These are phyloP conservation scores for Pedicia rivosa DNA, from an alignment of 2,888 invertebrate genomes.

Conservation along the genomic window DNA sequence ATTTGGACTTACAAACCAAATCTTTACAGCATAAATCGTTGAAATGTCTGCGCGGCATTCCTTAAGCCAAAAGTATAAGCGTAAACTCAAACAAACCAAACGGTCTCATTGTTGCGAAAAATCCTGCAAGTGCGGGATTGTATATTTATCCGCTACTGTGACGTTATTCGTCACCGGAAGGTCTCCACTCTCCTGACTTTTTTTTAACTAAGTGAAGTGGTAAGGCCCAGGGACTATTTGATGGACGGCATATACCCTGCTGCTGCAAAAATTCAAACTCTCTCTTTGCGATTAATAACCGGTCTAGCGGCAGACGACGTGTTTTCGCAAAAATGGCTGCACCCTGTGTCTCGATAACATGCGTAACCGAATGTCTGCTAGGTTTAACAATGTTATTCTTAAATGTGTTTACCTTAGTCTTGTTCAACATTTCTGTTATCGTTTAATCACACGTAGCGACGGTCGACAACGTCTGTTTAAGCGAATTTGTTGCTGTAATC, in stretches of 20 bases:
- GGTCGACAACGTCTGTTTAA: no score
- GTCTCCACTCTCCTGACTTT: slow-evolving; percentile 16
- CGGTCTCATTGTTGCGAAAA: slow-evolving; percentile 15
- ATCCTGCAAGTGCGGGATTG: slow-evolving; percentile 20
- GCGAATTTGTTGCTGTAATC: no score
- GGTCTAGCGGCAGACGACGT: slow-evolving; percentile 15
- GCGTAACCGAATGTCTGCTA: slow-evolving; percentile 7
- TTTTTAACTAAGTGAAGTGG: slow-evolving; percentile 21
- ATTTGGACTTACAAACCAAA: no score
- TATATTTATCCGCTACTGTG: slow-evolving; percentile 22
- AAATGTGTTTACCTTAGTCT: no score
- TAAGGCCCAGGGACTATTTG: slow-evolving; percentile 24
- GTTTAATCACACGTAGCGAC: no score
- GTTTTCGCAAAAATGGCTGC: slow-evolving; percentile 11
- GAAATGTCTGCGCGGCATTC: slow-evolving; percentile 23
- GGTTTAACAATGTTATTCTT: background rate
- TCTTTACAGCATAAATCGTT: slow-evolving; percentile 20
- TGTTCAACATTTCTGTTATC: no score
- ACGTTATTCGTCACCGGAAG: slow-evolving; percentile 21
- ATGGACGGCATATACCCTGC: slow-evolving; percentile 26
- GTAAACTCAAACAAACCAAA: slow-evolving; percentile 22
- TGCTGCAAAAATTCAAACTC: slow-evolving; percentile 14
- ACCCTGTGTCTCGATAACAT: slow-evolving; percentile 11
- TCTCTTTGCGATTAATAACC: slow-evolving; percentile 7
- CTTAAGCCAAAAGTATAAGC: slow-evolving; percentile 21